These are phyloP conservation scores for Diabrotica balteata DNA, from an alignment of 2,888 invertebrate species.

Conservation along the genomic window DNA sequence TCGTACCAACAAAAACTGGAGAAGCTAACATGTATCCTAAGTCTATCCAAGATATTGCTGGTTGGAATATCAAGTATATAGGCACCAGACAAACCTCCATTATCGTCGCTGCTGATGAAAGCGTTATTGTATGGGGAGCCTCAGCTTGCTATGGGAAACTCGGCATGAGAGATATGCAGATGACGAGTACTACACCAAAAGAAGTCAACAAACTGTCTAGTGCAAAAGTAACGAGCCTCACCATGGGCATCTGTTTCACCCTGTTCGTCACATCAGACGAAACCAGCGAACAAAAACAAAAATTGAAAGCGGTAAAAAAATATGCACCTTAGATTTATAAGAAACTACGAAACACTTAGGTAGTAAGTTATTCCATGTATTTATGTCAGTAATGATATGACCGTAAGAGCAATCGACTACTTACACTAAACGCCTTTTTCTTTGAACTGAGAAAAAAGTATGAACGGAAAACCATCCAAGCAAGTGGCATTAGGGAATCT, in stretches of 20 bases:
- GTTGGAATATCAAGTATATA: constrained; percentile 88
- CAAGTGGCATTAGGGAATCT: too few relatives aligned
- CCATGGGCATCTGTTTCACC: constrained; percentile 88
- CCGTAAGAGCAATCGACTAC: constrained; percentile 17
- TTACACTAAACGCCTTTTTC: constrained; percentile 9
- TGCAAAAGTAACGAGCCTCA: constrained; percentile 76
- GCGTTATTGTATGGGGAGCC: constrained; percentile 90
- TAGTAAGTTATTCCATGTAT: constrained; percentile 29
- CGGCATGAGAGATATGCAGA: constrained; percentile 83
- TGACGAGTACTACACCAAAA: constrained; percentile 88
- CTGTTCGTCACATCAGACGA: constrained; percentile 70
- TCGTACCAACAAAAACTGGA: constrained; percentile 70
- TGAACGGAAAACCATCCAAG: too few relatives aligned
- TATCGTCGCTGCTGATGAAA: constrained; percentile 88
- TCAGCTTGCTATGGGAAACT: constrained; percentile 93
- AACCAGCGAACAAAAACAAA: constrained; percentile 70
- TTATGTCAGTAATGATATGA: constrained; percentile 29
- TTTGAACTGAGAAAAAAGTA: constrained; percentile 19
- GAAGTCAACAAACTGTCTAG: constrained; percentile 78
- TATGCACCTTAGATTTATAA: constrained; percentile 53
- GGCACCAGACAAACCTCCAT: constrained; percentile 85
- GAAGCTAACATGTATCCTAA: constrained; percentile 98
- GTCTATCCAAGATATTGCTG: constrained; percentile 88
- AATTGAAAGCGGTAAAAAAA: constrained; percentile 67
- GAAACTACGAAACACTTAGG: constrained; percentile 21